These are phyloP conservation scores for Nematolebias whitei DNA, from an alignment of 2,113 vertebrate species.

Conservation along the genomic window DNA sequence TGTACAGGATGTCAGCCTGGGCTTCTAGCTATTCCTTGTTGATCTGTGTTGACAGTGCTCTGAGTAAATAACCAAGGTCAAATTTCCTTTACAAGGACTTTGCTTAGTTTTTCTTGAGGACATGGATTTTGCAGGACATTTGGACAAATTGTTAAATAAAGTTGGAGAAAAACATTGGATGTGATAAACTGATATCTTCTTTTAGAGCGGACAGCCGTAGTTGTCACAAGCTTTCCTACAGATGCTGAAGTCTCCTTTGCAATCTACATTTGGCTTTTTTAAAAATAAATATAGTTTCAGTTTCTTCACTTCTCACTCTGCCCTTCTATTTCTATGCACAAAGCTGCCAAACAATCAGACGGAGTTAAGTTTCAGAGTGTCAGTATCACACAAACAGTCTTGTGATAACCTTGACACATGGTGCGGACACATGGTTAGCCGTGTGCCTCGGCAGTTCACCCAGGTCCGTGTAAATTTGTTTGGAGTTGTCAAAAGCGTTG, in stretches of 20 bases:
- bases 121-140: conserved; percentile 37
- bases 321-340: background rate
- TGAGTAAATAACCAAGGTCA: conserved; percentile 49
- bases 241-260: conserved; percentile 18
- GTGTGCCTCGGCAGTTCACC: conserved; percentile 23
- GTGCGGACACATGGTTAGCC: conserved; percentile 44
- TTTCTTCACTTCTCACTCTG: conserved; percentile 8
- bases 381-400: conserved; percentile 51
- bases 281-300: conserved; percentile 39
- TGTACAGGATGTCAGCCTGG: conserved; percentile 6
- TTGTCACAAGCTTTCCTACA: conserved; percentile 14
- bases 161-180: background rate
- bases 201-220: background rate
- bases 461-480: conserved; percentile 62
- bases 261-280: conserved; percentile 27
- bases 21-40: conserved; percentile 17
- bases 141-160: conserved; percentile 27
- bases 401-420: conserved; percentile 67
- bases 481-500: conserved; percentile 71
- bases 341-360: conserved; percentile 31
- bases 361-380: conserved; percentile 52
- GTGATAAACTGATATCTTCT: background rate
- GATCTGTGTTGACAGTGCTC: conserved; percentile 49
- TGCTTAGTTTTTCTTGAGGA: conserved; percentile 25
- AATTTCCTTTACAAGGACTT: conserved; percentile 57